phyloP scores from a whole-genome alignment of 2,113 vertebrate species.

The Climacteris rufus region DNA sequence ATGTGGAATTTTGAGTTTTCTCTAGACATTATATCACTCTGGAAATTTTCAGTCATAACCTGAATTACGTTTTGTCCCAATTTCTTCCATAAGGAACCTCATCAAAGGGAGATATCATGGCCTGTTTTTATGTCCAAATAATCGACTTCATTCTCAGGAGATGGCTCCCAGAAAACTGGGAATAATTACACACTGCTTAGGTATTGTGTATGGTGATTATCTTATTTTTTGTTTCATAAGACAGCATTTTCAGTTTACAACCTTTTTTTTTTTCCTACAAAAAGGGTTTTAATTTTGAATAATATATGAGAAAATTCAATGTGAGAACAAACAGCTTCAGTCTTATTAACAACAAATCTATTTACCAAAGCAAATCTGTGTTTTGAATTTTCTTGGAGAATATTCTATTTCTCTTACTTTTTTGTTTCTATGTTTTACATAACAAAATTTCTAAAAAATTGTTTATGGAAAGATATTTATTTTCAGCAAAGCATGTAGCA shows the following conservation, averaged over 20 bases:
- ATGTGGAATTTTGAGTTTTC: not conserved
- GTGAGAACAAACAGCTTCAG: not conserved
- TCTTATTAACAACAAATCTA: not conserved
- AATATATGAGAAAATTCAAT: not conserved
- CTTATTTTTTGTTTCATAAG: not conserved
- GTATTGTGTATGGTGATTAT: not conserved
- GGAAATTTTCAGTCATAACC: not conserved
- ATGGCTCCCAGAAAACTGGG: not conserved
- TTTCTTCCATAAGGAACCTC: not conserved
- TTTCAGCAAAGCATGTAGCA: not conserved
- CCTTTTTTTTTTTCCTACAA: not conserved
- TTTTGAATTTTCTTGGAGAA: not conserved
- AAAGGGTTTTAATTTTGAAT: not conserved
- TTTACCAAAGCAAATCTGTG: not conserved
- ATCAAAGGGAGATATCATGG: not conserved
- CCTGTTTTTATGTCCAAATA: not conserved
- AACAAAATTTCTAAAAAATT: not conserved
- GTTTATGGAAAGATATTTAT: not conserved
- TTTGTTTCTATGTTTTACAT: not conserved
- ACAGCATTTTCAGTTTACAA: not conserved
- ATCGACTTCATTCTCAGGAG: not conserved
- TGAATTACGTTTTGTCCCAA: not conserved
- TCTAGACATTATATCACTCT: not conserved
- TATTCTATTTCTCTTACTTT: not conserved
- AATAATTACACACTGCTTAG: not conserved